phyloP scores from a whole-genome alignment of 2,888 invertebrate species.

The Agonopterix alstromeriana region DNA sequence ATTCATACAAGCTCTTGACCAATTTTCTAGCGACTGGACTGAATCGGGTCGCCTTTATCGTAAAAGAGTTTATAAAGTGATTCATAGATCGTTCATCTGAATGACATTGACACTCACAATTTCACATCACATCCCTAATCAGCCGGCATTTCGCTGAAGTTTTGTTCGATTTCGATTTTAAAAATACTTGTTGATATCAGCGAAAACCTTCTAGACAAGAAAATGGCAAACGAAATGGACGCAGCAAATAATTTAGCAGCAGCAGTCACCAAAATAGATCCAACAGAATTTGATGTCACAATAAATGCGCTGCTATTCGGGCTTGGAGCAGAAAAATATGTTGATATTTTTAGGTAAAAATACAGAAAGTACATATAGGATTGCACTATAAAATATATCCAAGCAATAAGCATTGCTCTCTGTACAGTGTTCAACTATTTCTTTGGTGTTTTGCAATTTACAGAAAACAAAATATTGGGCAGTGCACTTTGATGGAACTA shows the following conservation, averaged over 20 bases:
- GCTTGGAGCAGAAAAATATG: constrained; percentile 59
- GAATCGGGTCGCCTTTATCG: too few species aligned
- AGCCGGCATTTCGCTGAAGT: background rate
- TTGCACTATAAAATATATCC: too few species aligned
- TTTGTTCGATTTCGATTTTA: background rate
- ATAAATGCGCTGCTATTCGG: constrained; percentile 52
- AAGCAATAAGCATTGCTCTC: too few species aligned
- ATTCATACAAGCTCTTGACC: too few species aligned
- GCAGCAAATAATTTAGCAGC: constrained; percentile 11
- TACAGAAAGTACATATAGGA: background rate
- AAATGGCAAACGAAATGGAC: constrained; percentile 15
- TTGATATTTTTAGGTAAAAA: constrained; percentile 57
- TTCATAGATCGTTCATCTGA: too few species aligned
- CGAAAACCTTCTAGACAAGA: background rate
- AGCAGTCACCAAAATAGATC: constrained; percentile 37
- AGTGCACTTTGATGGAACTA: constrained; percentile 55
- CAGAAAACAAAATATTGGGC: constrained; percentile 62
- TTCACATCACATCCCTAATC: constrained; percentile 1
- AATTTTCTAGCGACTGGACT: too few species aligned
- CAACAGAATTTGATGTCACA: constrained; percentile 55
- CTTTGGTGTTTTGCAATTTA: constrained; percentile 6
- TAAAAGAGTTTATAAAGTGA: too few species aligned
- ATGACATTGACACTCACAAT: too few species aligned
- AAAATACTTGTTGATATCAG: too few species aligned
- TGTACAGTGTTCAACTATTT: too few species aligned